Evolutionary conservation across 2,113 vertebrate species (phyloP).

Genomic region (Natator depressus): DNA sequence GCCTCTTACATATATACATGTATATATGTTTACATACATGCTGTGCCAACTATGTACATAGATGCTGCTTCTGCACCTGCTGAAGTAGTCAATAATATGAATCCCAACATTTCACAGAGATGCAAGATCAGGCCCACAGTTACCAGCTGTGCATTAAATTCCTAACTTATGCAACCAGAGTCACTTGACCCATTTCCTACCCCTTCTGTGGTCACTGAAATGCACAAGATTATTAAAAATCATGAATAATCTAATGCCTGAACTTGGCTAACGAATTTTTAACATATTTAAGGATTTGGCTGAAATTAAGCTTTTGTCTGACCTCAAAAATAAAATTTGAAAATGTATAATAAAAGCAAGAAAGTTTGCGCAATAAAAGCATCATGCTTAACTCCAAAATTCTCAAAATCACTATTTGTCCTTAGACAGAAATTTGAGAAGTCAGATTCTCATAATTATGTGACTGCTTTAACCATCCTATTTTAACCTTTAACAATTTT

Average conservation of each 20-base stretch:
- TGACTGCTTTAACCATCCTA: conserved; percentile 53
- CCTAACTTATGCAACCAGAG: not conserved
- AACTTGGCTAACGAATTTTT: not conserved
- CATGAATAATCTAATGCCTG: not conserved
- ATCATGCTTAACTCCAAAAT: conserved; percentile 50
- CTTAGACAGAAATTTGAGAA: conserved; percentile 50
- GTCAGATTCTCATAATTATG: conserved; percentile 49
- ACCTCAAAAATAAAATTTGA: conserved; percentile 52
- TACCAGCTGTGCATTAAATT: not conserved
- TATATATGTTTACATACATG: not conserved
- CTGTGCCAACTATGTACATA: not conserved
- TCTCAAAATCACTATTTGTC: conserved; percentile 33
- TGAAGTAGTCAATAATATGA: rapidly evolving
- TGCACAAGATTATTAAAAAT: not conserved
- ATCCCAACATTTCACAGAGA: not conserved
- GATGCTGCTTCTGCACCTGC: not conserved
- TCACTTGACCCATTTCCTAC: not conserved
- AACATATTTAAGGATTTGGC: not conserved
- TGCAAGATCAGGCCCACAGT: not conserved
- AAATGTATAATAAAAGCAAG: conserved; percentile 35
- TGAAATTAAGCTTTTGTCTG: conserved; percentile 9
- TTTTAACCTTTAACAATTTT: conserved; percentile 22
- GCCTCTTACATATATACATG: not conserved
- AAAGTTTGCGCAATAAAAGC: conserved; percentile 59
- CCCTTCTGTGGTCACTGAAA: not conserved